phyloP scores from a whole-genome alignment of 2,113 vertebrate genomes.

The Cyanistes caeruleus region DNA sequence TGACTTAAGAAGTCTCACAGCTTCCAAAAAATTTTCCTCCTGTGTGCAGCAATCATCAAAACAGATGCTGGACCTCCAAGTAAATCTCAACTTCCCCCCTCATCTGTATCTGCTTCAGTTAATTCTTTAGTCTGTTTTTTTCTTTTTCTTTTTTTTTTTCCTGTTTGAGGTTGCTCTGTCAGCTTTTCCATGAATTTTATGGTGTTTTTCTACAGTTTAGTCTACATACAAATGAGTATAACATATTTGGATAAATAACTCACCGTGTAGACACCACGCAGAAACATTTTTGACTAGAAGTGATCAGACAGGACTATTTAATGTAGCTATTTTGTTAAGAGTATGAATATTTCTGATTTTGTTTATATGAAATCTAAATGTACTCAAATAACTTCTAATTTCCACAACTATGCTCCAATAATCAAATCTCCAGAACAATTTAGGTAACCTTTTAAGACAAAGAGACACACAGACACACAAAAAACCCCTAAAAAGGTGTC shows the following conservation, averaged over 20 bases:
- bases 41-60: background rate
- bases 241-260: background rate
- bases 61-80: constrained; percentile 14
- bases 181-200: background rate
- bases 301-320: background rate
- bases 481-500: background rate
- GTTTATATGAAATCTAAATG: background rate
- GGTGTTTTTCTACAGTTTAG: background rate
- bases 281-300: background rate
- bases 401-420: background rate
- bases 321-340: background rate
- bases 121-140: background rate
- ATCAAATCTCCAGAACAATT: background rate
- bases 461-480: background rate
- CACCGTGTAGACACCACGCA: background rate
- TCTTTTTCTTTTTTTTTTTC: background rate
- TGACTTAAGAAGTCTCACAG: background rate
- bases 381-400: background rate
- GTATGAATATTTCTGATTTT: background rate
- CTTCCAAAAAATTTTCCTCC: background rate
- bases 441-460: background rate
- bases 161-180: background rate
- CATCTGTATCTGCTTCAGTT: background rate
- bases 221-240: background rate
- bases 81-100: background rate